A percentile compares a stretch with the other conserved stretches of the same genome.
Conservation (phyloP, 2,888 invertebrate genomes). For the Gonocerus acuteangulatus region DNA sequence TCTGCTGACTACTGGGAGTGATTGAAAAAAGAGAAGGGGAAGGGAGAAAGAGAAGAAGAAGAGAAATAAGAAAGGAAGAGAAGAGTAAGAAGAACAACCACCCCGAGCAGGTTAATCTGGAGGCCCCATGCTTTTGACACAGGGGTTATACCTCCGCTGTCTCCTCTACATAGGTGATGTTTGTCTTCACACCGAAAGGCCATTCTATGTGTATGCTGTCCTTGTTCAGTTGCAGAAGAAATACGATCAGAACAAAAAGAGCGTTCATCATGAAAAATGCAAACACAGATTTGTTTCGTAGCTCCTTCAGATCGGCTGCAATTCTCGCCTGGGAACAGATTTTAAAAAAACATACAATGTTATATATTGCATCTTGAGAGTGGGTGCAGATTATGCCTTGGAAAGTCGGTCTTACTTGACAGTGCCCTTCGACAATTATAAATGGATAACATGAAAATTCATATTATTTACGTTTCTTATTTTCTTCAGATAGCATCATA, state of each 20-base stretch:
- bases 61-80: slow-evolving; percentile 9
- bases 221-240: slow-evolving; percentile 98
- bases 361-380: slow-evolving; percentile 8
- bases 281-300: slow-evolving; percentile 94
- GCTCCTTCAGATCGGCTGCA: slow-evolving; percentile 82
- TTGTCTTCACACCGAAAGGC: slow-evolving; percentile 91
- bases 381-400: slow-evolving; percentile 15
- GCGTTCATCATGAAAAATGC: slow-evolving; percentile 99
- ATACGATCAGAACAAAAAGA: slow-evolving; percentile 96
- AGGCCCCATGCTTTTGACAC: slow-evolving; percentile 26
- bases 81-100: slow-evolving; percentile 18
- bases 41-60: not conserved
- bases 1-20: slow-evolving; percentile 12
- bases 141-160: slow-evolving; percentile 68
- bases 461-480: too few relatives aligned
- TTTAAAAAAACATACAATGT: slow-evolving; percentile 20
- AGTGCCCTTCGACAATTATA: too few relatives aligned
- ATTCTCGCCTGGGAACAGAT: slow-evolving; percentile 71
- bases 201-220: slow-evolving; percentile 95
- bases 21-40: not conserved
- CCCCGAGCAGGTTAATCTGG: slow-evolving; percentile 26
- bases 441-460: too few relatives aligned
- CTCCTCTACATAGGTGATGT: slow-evolving; percentile 87
- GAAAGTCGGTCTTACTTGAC: slow-evolving; percentile 22
- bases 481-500: too few relatives aligned